Percentiles rank a stretch among this genome's conserved stretches.
Conservation (phyloP, 1,140 invertebrate species). For the Apocrypta bakeri region DNA sequence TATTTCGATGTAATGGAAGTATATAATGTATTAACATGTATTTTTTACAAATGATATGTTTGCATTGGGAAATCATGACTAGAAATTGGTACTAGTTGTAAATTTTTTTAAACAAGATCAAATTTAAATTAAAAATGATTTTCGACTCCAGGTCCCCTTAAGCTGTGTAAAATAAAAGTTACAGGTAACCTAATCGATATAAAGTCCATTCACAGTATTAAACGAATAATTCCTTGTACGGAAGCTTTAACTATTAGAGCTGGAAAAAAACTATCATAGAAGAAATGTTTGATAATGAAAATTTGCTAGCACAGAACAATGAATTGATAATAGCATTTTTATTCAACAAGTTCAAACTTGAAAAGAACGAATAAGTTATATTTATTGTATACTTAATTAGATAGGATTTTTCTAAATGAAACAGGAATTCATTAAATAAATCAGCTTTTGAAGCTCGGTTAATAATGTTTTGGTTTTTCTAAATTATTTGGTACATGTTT, state of each 20-base stretch:
- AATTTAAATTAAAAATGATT: conserved; percentile 48
- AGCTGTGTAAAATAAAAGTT: conserved; percentile 40
- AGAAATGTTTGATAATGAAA: conserved; percentile 56
- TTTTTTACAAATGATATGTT: conserved; percentile 40
- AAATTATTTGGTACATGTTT: background rate
- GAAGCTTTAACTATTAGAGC: conserved; percentile 53
- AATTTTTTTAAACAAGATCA: conserved; percentile 51
- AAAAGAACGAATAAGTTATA: conserved; percentile 48
- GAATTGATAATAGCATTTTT: conserved; percentile 56
- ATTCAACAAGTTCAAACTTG: conserved; percentile 54
- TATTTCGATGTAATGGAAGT: conserved; percentile 17
- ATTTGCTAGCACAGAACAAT: conserved; percentile 50
- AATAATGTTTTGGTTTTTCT: background rate
- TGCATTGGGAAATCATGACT: conserved; percentile 48
- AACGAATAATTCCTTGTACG: conserved; percentile 51
- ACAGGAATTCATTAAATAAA: conserved; percentile 3
- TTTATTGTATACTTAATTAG: conserved; percentile 44
- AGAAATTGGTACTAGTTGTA: conserved; percentile 57
- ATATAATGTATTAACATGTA: conserved; percentile 10
- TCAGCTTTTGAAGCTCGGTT: background rate
- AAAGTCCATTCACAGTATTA: conserved; percentile 59
- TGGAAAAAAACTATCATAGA: conserved; percentile 50
- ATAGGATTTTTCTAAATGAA: conserved; percentile 35
- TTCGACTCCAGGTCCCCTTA: conserved; percentile 53
- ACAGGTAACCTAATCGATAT: conserved; percentile 27